Percentiles rank a stretch among this genome's conserved stretches.
Evolutionary conservation across 2,888 invertebrate genomes (phyloP).

Genomic region (Drosophila lacicola): DNA sequence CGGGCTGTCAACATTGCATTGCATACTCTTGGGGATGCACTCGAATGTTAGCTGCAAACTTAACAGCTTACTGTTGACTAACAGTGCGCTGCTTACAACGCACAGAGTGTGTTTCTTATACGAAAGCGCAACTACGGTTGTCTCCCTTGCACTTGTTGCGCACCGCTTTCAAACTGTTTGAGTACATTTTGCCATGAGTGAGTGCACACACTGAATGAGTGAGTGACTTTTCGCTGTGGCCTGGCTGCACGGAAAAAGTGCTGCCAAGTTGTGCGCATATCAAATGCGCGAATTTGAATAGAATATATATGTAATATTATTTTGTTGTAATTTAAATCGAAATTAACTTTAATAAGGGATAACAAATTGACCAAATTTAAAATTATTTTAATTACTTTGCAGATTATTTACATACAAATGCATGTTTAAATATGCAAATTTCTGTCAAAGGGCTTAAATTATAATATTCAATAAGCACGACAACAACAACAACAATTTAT

Average conservation of each 20-base stretch:
- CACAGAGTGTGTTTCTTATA: slow-evolving; percentile 23
- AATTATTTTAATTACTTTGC: background rate
- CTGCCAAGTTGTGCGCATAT: slow-evolving; percentile 41
- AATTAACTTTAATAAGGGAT: background rate
- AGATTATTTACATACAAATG: slow-evolving; percentile 3
- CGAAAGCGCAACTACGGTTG: slow-evolving; percentile 19
- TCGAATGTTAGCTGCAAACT: slow-evolving; percentile 8
- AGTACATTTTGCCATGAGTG: slow-evolving; percentile 28
- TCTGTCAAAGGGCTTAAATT: slow-evolving; percentile 46
- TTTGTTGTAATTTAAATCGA: slow-evolving; percentile 4
- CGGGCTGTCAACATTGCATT: slow-evolving; percentile 9
- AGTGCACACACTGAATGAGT: slow-evolving; percentile 23
- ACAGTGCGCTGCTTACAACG: background rate
- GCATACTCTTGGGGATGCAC: slow-evolving; percentile 50
- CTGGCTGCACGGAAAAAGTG: slow-evolving; percentile 32
- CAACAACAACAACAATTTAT: slow-evolving; percentile 10
- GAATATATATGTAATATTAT: background rate
- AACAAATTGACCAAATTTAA: background rate
- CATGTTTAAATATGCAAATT: slow-evolving; percentile 27
- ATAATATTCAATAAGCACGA: slow-evolving; percentile 29
- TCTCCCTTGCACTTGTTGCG: slow-evolving; percentile 48
- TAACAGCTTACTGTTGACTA: slow-evolving; percentile 32
- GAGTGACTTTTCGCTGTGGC: slow-evolving; percentile 2
- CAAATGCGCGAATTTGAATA: slow-evolving; percentile 34
- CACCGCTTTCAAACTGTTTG: background rate